Conservation (phyloP, 2,888 invertebrate genomes). For the Drosophila siamana region DNA sequence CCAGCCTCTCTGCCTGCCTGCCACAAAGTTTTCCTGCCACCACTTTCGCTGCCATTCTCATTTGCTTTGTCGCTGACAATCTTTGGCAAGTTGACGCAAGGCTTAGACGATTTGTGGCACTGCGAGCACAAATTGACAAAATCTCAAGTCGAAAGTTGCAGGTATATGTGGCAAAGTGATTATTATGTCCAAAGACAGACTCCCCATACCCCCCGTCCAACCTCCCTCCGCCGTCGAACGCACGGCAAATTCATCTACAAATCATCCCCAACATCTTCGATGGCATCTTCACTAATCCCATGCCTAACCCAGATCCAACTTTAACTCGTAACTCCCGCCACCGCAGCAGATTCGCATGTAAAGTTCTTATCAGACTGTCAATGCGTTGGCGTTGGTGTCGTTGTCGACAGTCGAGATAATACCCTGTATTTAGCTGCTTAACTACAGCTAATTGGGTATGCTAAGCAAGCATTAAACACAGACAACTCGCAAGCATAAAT, state of each 20-base stretch:
- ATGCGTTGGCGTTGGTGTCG: too few relatives aligned
- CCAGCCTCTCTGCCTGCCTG: too few relatives aligned
- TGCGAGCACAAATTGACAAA: constrained; percentile 50
- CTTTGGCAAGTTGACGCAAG: constrained; percentile 16
- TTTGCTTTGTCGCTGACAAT: background rate
- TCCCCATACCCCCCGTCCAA: background rate
- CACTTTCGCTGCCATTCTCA: background rate
- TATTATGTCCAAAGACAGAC: constrained; percentile 45
- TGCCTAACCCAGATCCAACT: background rate
- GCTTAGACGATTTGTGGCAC: constrained; percentile 56
- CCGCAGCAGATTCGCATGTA: constrained; percentile 3
- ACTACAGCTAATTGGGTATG: too few relatives aligned
- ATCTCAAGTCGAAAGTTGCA: constrained; percentile 46
- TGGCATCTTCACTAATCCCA: background rate
- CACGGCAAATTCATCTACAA: constrained; percentile 7
- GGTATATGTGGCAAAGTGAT: constrained; percentile 64
- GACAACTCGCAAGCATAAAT: too few relatives aligned
- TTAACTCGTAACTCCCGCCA: background rate
- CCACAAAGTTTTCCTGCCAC: constrained; percentile 35
- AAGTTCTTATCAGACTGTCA: background rate
- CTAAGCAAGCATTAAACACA: too few relatives aligned
- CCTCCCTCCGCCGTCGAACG: too few relatives aligned
- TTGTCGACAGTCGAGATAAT: background rate
- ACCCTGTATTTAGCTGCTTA: background rate
- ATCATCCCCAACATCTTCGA: constrained; percentile 14